These are phyloP conservation scores for Montipora cactus DNA, from an alignment of 64 coral and sea anemone species.

Conservation along the genomic window DNA sequence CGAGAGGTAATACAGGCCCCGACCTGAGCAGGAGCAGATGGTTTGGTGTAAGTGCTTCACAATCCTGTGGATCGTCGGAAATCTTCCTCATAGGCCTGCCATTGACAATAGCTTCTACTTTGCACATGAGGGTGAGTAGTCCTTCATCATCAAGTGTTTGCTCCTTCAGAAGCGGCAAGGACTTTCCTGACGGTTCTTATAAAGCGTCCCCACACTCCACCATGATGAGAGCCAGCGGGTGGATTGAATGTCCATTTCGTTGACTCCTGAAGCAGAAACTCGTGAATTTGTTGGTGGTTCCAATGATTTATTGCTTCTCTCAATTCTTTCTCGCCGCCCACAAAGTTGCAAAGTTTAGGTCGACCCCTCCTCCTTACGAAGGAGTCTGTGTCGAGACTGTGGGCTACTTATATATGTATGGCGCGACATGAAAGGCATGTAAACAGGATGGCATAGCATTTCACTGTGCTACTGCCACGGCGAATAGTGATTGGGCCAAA, in stretches of 20 bases:
- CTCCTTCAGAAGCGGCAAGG: conserved; percentile 18
- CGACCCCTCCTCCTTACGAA: conserved; percentile 36
- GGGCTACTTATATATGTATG: conserved; percentile 23
- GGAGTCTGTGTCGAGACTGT: conserved; percentile 28
- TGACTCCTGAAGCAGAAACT: conserved; percentile 14
- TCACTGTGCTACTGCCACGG: conserved; percentile 35
- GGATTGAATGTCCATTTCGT: conserved; percentile 56
- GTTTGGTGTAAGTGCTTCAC: conserved; percentile 17
- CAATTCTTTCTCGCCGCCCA: conserved; percentile 45
- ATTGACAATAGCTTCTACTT: conserved; percentile 42
- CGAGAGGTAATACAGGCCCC: not conserved
- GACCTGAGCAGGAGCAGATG: not conserved
- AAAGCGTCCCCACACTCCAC: conserved; percentile 58
- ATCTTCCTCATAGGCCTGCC: conserved; percentile 40
- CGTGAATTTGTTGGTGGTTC: conserved; percentile 48
- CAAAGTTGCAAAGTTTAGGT: conserved; percentile 45
- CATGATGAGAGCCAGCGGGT: conserved; percentile 14
- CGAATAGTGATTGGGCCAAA: conserved; percentile 35
- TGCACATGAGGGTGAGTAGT: conserved; percentile 41
- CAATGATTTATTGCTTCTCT: conserved; percentile 18
- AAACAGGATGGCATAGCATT: conserved; percentile 29
- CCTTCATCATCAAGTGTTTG: conserved; percentile 57
- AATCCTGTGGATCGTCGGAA: conserved; percentile 34
- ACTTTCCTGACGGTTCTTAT: conserved; percentile 54
- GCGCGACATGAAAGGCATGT: conserved; percentile 10